Base-by-base conservation (phyloP, 2,113 vertebrate species). In the Probosciger aterrimus region DNA sequence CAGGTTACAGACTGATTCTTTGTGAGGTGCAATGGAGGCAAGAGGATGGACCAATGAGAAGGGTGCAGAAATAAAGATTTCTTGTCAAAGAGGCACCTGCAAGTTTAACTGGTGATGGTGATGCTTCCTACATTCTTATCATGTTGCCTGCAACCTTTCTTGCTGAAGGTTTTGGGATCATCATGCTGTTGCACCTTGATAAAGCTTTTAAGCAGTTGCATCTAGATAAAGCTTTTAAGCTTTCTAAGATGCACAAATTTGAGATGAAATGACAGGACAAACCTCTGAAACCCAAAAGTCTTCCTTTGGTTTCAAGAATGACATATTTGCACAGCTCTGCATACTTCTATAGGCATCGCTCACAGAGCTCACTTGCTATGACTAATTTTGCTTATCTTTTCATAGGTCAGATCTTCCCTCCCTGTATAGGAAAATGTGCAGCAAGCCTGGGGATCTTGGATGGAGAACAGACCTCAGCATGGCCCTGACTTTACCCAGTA, bases 1-100 rank as follows among this genome's bases (percentile, higher is more conserved):
- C 3, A 1, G 20, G 24, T 35, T 74, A 67, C 46, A 35, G 50
- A 57, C 15, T 39, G 59, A 69, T n/a, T 6, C 20, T 85, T 62
- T 65, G 50, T 0, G 0, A 69, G 22, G 20, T 30, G 35, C 20
- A 14, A 0, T 62, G 65, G n/a, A 75, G 37, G 30, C 0, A 1
- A 71, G 15, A 69, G 13, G 19, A 67, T 15, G 6, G 16, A 64
- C 19, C 28, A 77, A 27, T 22, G 17, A 75, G 47, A 80, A 49
- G 2, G 17, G 49, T 37, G 23, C 23, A 69, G 41, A 76, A 93
- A 86, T 77, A 67, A 39, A 70, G 60, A 44, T 20, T 74, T 15
- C 68, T 86, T 3, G 4, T 39, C 24, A 64, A 65, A 67, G 7
- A 68, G 43, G 39, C 22, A 71, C 12, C 59, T 75, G 47, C 17